A percentile compares a stretch with the other conserved stretches of the same genome.
These are phyloP conservation scores for Parnassius glacialis DNA, from an alignment of 2,888 invertebrate species.

Conservation along the genomic window DNA sequence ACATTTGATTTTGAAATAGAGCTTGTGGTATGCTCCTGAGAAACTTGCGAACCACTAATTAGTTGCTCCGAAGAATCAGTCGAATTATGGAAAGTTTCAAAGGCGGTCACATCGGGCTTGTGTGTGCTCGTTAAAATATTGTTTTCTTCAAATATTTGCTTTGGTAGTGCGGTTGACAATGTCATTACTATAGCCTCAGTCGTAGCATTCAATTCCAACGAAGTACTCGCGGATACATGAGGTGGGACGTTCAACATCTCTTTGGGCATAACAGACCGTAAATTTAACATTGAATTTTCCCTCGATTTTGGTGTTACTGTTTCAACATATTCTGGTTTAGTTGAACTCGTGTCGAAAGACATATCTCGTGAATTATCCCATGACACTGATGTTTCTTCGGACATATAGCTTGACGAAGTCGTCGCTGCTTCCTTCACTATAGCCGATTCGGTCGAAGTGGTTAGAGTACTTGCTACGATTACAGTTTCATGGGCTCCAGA, in stretches of 20 bases:
- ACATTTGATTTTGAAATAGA: conserved; percentile 52
- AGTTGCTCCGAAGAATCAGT: conserved; percentile 26
- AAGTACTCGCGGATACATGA: conserved; percentile 48
- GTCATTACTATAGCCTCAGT: conserved; percentile 37
- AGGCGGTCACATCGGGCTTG: conserved; percentile 26
- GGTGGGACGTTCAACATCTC: conserved; percentile 58
- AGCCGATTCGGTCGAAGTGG: conserved; percentile 40
- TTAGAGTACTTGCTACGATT: conserved; percentile 39
- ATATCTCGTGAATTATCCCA: conserved; percentile 41
- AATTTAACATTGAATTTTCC: conserved; percentile 59
- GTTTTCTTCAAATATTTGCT: conserved; percentile 14
- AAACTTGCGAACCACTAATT: conserved; percentile 35
- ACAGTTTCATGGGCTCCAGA: conserved; percentile 45
- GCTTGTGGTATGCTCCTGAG: conserved; percentile 49
- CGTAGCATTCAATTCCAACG: conserved; percentile 46
- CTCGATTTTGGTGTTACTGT: conserved; percentile 39
- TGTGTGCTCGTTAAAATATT: conserved; percentile 27
- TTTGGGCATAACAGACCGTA: conserved; percentile 66
- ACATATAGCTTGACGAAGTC: conserved; percentile 42
- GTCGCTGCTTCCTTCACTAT: conserved; percentile 37
- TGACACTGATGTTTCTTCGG: conserved; percentile 37
- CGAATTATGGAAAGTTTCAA: conserved; percentile 28
- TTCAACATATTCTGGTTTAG: conserved; percentile 36
- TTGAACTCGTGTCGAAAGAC: conserved; percentile 36
- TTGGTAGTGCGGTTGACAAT: conserved; percentile 13